Evolutionary conservation across 1,140 invertebrate genomes (phyloP), one percentile per base, ranked within the genome.

Genomic region (Melitaea cinxia): DNA sequence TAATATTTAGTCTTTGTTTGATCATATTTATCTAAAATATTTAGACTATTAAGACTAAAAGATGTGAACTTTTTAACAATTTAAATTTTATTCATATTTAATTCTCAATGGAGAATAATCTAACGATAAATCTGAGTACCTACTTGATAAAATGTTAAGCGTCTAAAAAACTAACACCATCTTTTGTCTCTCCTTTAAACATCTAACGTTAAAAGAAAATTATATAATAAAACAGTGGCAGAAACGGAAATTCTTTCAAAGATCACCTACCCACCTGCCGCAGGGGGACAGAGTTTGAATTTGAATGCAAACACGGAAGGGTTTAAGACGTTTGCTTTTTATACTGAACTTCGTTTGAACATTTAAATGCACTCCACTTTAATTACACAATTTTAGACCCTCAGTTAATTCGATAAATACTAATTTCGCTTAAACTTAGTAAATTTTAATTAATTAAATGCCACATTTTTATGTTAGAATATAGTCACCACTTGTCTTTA

Each of bases 241-340:
- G 57, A 65, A 84, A 77, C 76, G 75, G 80, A 82, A 85, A 80
- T 77, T 78, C 77, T 78, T 80, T 81, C 71, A 81, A 80, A 72
- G 73, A 82, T 74, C 73, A 64, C 68, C 61, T 70, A 67, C 67
- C 80, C 76, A 86, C 85, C 83, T 88, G 87, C 82, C 69, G 52
- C 55, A 49, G 72, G 83, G 84, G 78, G 85, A 83, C 77, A 65
- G 67, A 75, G 87, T 89, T 89, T 87, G 72, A 89, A 89, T 89
- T 78, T 87, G 79, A 87, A 88, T 85, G 69, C 68, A 72, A 65
- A 66, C 69, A 55, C 73, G 66, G 78, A 89, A 89, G 83, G 86
- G 83, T 80, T 39, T 84, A 80, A 82, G 80, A 84, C 74, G 74
- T 75, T 68, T 59, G 68, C 65, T 72, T 76, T 75, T 78, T 76